Evolutionary conservation across 2,888 invertebrate species (phyloP), one percentile per base, ranked within the genome.

Genomic region (Lochmaea crataegi): DNA sequence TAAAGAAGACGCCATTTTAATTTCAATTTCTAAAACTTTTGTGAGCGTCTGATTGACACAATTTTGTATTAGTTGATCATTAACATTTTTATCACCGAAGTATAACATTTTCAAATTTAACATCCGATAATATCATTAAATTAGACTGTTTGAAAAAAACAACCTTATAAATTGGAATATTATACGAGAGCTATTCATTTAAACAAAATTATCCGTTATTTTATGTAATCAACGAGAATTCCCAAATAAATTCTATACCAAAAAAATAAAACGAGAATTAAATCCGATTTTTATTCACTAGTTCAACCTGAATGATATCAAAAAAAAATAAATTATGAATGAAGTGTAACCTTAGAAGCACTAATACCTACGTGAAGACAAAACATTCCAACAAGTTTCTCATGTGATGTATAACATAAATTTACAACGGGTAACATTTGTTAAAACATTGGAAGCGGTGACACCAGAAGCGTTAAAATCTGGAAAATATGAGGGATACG

Each of bases 351-450:
- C 18, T 53, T 53, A 53, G 53, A 53, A 16, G 18, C 53, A 18
- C 16, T 53, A 53, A 10, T 53, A 53, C 18, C 18, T 10, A 53
- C 53, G 53, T n/a, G 53, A 53, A 18, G 53, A 53, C 53, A 53
- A 18, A 53, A 53, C 53, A 53, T 53, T 53, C 53, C 53, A 53
- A 53, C 53, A 53, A 53, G 53, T 53, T 58, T 58, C 58, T 32
- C 58, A 22, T 58, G n/a, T 58, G 26, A 58, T 58, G 58, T 58
- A 16, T 11, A 58, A 58, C 58, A 58, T 58, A 32, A 58, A 58
- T 58, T 58, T 58, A 32, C 26, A 58, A 58, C 14, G 58, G 58
- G n/a, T 14, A 58, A 58, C 58, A 58, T 58, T 58, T 58, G 58
- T 26, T 58, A 32, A 32, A 58, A 26, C 58, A 58, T 58, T 32